Conservation (phyloP, 2,113 vertebrate genomes). For the Glaucidium brasilianum region DNA sequence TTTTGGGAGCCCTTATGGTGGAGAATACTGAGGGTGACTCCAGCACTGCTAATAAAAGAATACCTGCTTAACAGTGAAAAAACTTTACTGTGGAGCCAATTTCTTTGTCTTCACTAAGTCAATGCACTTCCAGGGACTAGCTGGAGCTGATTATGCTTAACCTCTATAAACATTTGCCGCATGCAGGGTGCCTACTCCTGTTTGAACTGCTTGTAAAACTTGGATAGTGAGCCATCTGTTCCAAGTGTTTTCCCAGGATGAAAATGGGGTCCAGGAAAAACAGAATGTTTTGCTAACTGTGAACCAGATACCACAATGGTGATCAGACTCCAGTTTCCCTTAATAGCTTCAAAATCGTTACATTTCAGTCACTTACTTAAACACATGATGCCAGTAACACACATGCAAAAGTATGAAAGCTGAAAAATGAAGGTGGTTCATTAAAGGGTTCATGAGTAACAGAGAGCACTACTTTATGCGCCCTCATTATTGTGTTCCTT, state of each 20-base stretch:
- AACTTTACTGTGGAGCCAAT: no score
- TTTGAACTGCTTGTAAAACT: slow-evolving; percentile 2
- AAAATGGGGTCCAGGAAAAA: slow-evolving; percentile 25
- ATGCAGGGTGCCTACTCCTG: not conserved
- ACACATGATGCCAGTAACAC: not conserved
- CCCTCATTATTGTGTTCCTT: not conserved
- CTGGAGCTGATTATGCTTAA: not conserved
- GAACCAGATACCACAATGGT: not conserved
- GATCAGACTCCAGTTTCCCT: not conserved
- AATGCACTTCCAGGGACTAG: not conserved
- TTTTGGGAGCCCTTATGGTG: no score
- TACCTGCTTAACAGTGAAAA: no score
- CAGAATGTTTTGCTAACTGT: slow-evolving; percentile 21
- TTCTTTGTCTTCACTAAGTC: not conserved
- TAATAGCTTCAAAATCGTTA: not conserved
- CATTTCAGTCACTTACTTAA: slow-evolving; percentile 19
- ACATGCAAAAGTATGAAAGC: not conserved
- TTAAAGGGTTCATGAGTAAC: not conserved
- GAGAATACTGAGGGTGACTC: no score
- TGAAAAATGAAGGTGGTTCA: not conserved
- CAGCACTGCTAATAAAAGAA: no score
- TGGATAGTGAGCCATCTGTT: slow-evolving; percentile 41
- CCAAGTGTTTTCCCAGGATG: slow-evolving; percentile 26
- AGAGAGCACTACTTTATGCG: not conserved
- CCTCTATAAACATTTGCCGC: not conserved